Percentiles rank a stretch among this genome's conserved stretches.
phyloP scores from a whole-genome alignment of 1,140 invertebrate genomes.

The Aradophagus sp. region DNA sequence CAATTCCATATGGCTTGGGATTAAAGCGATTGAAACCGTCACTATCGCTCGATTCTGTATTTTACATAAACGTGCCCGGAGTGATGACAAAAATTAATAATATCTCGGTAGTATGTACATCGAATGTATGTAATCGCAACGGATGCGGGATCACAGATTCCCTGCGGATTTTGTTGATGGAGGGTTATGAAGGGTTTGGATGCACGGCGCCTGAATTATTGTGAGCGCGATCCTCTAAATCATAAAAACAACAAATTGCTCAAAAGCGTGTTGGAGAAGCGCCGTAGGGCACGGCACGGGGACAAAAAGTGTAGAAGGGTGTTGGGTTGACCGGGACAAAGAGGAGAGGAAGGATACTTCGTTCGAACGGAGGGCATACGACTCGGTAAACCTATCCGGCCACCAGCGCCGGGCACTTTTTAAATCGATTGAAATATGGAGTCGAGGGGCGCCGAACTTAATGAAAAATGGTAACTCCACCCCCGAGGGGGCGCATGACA shows the following conservation, averaged over 20 bases:
- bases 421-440: slow-evolving; percentile 67
- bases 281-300: neutral
- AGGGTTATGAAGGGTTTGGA: slow-evolving; percentile 57
- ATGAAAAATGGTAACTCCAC: slow-evolving; percentile 67
- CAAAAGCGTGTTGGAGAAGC: slow-evolving; percentile 27
- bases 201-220: slow-evolving; percentile 66
- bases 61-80: too few species aligned
- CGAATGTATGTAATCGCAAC: slow-evolving; percentile 47
- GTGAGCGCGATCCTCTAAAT: slow-evolving; percentile 62
- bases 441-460: slow-evolving; percentile 52
- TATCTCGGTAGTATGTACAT: slow-evolving; percentile 49
- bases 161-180: slow-evolving; percentile 62
- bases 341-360: slow-evolving; percentile 23
- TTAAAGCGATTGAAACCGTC: too few species aligned
- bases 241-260: slow-evolving; percentile 69
- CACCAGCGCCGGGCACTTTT: slow-evolving; percentile 52
- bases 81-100: slow-evolving; percentile 67
- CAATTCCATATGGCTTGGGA: too few species aligned
- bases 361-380: slow-evolving; percentile 11
- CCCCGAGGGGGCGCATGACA: slow-evolving; percentile 25
- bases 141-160: slow-evolving; percentile 54
- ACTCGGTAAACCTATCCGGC: slow-evolving; percentile 21
- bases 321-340: neutral
- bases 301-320: slow-evolving; percentile 4
- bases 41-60: too few species aligned